Evolutionary conservation across 1,140 invertebrate species (phyloP).

Genomic region (Cherax destructor): DNA sequence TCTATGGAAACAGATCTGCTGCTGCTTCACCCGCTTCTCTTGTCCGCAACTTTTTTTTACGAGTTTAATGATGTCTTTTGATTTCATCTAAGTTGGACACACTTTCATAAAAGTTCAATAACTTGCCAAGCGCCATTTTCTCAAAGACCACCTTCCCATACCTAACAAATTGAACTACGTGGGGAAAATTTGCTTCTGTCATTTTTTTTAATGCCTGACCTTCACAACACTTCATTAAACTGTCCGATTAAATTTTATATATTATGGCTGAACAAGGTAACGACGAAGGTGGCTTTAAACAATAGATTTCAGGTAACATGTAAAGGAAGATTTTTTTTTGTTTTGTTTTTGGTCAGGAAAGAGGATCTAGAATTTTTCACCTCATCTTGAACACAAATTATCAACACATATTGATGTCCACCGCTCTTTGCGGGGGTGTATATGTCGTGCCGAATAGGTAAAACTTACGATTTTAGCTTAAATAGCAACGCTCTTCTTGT

Average conservation of each 20-base stretch:
- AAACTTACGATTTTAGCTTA: no score
- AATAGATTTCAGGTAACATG: no score
- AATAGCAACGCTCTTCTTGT: no score
- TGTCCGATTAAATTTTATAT: neutral
- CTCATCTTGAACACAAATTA: no score
- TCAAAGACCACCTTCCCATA: neutral
- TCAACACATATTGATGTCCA: no score
- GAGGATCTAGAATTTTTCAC: no score
- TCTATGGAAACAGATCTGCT: neutral
- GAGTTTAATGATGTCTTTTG: constrained; percentile 11
- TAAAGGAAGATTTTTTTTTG: no score
- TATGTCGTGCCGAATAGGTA: no score
- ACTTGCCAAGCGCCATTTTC: neutral
- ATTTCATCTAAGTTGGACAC: neutral
- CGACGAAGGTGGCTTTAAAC: no score
- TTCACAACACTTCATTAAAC: neutral
- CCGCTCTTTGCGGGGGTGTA: no score
- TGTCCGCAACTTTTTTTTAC: neutral
- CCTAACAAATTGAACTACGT: neutral
- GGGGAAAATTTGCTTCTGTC: neutral
- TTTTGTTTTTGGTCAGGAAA: no score
- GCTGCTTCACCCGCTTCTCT: neutral
- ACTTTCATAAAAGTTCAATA: constrained; percentile 4
- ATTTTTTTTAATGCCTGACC: neutral
- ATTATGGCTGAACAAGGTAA: neutral